Evolutionary conservation across 2,888 invertebrate species (phyloP).

Genomic region (Drosophila cracens): DNA sequence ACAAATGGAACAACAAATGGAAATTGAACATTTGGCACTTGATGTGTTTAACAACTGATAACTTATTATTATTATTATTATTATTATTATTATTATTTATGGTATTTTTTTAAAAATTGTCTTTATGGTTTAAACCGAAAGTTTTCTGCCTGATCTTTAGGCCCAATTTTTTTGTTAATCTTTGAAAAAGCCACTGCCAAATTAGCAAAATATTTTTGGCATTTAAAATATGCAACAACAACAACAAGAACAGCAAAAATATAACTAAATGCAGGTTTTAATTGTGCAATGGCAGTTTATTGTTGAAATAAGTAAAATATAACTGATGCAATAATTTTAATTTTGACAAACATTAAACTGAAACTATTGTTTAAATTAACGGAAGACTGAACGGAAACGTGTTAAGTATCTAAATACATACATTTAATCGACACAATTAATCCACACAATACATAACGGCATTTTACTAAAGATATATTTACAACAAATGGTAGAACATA

Average conservation of each 20-base stretch:
- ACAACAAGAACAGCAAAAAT: constrained; percentile 39
- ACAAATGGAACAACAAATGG: constrained; percentile 23
- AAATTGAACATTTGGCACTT: constrained; percentile 44
- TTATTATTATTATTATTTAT: constrained; percentile 35
- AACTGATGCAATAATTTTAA: constrained; percentile 16
- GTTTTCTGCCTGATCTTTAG: constrained; percentile 64
- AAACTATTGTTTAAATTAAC: constrained; percentile 43
- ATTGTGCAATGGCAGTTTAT: constrained; percentile 83
- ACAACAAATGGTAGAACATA: background rate
- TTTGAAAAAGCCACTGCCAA: constrained; percentile 66
- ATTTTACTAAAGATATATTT: too few species aligned
- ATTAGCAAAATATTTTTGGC: constrained; percentile 59
- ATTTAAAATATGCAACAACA: constrained; percentile 38
- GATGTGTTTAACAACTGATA: constrained; percentile 26
- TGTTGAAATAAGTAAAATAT: constrained; percentile 69
- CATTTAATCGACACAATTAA: constrained; percentile 20
- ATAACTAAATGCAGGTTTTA: constrained; percentile 83
- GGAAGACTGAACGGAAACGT: constrained; percentile 49
- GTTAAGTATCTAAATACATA: constrained; percentile 43
- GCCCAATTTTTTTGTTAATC: constrained; percentile 57
- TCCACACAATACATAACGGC: background rate
- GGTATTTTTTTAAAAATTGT: constrained; percentile 30
- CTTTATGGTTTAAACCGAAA: constrained; percentile 40
- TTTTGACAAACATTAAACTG: constrained; percentile 49
- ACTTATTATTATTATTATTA: constrained; percentile 4